Conservation (phyloP, 2,113 vertebrate genomes). For the Pitta sordida region DNA sequence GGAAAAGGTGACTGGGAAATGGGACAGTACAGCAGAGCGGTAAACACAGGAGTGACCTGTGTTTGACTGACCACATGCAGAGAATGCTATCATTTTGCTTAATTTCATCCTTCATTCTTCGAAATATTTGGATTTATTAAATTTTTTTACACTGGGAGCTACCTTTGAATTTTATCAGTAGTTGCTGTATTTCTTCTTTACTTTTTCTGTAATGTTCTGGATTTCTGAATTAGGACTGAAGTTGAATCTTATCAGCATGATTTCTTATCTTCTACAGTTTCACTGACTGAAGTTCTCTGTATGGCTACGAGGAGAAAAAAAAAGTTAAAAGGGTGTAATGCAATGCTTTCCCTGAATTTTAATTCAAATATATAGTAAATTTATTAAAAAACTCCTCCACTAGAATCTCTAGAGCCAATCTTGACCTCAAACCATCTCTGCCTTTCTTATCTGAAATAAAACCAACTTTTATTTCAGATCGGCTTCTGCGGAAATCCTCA, state of each 20-base stretch:
- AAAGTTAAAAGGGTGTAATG: background rate
- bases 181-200: background rate
- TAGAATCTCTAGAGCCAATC: background rate
- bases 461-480: background rate
- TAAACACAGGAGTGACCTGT: background rate
- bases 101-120: background rate
- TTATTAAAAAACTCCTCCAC: background rate
- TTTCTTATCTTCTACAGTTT: background rate
- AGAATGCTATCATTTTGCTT: fast-evolving
- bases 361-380: background rate
- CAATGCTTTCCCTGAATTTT: background rate
- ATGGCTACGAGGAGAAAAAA: background rate
- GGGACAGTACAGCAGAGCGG: background rate
- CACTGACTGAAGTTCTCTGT: background rate
- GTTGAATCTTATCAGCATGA: background rate
- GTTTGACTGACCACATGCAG: background rate
- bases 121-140: background rate
- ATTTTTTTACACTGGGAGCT: background rate
- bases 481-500: background rate
- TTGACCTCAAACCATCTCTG: background rate
- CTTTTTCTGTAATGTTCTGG: background rate
- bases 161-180: background rate
- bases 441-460: background rate
- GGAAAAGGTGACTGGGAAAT: background rate
- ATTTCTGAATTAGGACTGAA: background rate